Percentiles rank a stretch among this genome's conserved stretches.
Conservation (phyloP, 2,113 vertebrate genomes). For the Smithornis capensis region DNA sequence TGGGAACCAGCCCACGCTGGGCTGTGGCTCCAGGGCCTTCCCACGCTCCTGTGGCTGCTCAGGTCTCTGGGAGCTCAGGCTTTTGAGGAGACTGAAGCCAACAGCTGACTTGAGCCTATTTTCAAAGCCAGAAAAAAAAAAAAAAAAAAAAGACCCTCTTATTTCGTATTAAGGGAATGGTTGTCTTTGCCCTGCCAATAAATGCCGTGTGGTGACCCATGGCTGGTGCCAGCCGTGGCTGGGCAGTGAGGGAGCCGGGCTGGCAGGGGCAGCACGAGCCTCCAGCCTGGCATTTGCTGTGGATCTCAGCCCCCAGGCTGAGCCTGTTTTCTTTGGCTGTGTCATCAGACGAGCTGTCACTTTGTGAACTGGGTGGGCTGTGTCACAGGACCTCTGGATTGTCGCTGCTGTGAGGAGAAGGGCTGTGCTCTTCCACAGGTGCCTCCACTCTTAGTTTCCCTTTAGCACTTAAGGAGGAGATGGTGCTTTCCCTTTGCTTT, state of each 20-base stretch:
- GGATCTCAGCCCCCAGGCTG: not conserved
- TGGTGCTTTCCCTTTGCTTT: fast-evolving
- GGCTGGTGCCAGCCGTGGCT: not conserved
- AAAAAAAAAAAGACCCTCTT: too few relatives aligned
- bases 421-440: not conserved
- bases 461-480: fast-evolving
- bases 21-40: not conserved
- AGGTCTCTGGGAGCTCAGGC: not conserved
- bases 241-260: not conserved
- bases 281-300: not conserved
- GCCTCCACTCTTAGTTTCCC: not conserved
- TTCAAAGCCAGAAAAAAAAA: not conserved
- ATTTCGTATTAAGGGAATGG: not conserved
- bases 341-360: fast-evolving
- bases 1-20: fast-evolving
- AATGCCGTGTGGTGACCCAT: fast-evolving
- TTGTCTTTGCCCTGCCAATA: not conserved
- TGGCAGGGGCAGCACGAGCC: not conserved
- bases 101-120: not conserved
- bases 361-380: not conserved
- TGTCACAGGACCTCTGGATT: not conserved
- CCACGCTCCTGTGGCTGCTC: not conserved
- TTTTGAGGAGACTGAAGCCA: not conserved
- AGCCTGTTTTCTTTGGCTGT: not conserved
- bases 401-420: not conserved